These are phyloP conservation scores for Antedon mediterranea DNA, from an alignment of 53 echinoderm and acorn worm species.

Conservation along the genomic window DNA sequence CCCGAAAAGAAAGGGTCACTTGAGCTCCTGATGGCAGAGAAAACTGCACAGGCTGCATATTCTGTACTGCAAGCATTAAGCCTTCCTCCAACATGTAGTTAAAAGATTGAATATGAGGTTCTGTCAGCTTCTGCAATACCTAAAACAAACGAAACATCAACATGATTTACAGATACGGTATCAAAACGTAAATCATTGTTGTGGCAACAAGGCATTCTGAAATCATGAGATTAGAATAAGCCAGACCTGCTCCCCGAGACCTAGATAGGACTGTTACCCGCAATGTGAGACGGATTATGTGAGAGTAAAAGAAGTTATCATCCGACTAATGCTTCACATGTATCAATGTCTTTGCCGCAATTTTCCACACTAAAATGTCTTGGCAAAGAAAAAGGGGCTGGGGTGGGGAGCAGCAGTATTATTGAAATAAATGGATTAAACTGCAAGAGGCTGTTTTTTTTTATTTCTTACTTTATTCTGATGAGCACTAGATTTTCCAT, in stretches of 20 bases:
- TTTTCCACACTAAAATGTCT: too few relatives aligned
- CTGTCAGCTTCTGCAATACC: slow-evolving; percentile 55
- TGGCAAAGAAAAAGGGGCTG: background rate
- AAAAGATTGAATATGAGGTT: slow-evolving; percentile 87
- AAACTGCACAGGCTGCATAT: slow-evolving; percentile 67
- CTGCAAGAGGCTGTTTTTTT: too few relatives aligned
- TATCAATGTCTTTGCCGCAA: too few relatives aligned
- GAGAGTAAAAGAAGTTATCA: too few relatives aligned
- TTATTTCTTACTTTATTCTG: background rate
- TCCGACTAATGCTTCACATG: too few relatives aligned
- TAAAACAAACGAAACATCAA: slow-evolving; percentile 7
- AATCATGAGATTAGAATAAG: too few relatives aligned
- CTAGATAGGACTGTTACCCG: too few relatives aligned
- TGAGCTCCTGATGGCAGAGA: slow-evolving; percentile 36
- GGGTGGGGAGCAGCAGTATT: background rate
- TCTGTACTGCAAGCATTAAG: slow-evolving; percentile 33
- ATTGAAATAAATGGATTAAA: background rate
- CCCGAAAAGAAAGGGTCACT: slow-evolving; percentile 42
- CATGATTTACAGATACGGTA: too few relatives aligned
- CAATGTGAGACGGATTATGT: too few relatives aligned
- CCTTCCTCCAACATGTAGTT: slow-evolving; percentile 75
- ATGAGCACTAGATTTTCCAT: background rate
- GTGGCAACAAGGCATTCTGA: too few relatives aligned
- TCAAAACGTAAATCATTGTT: too few relatives aligned
- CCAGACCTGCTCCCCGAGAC: too few relatives aligned